phyloP scores from a whole-genome alignment of 2,797 vertebrate species.

The Melanogrammus aeglefinus region DNA sequence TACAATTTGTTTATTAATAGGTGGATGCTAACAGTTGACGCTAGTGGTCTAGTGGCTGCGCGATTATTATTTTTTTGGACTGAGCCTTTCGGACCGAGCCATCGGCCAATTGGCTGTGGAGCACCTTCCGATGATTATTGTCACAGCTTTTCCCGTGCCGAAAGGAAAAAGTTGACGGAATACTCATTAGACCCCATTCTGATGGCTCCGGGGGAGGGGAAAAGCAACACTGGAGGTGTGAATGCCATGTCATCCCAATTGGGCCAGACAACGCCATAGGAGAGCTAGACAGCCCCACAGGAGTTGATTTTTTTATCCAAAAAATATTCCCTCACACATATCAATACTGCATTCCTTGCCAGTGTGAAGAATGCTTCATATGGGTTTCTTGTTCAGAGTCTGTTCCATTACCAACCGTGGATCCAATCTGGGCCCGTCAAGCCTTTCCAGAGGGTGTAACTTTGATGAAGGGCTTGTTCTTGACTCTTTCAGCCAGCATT shows the following conservation, averaged over 20 bases:
- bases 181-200: background rate
- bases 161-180: background rate
- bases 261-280: background rate
- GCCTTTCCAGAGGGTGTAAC: background rate
- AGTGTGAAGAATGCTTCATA: background rate
- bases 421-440: background rate
- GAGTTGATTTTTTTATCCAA: too few species aligned
- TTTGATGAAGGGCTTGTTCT: background rate
- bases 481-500: background rate
- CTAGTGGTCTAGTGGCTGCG: too few species aligned
- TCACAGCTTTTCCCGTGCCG: background rate
- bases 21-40: too few species aligned
- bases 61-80: too few species aligned
- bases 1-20: too few species aligned
- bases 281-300: background rate
- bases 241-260: background rate
- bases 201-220: background rate
- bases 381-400: background rate
- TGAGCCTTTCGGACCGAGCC: too few species aligned
- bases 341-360: background rate
- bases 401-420: background rate
- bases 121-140: background rate
- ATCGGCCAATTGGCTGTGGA: background rate
- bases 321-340: background rate
- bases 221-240: background rate